phyloP scores from a whole-genome alignment of 2,888 invertebrate genomes.

The Ormyrus nitidulus region DNA sequence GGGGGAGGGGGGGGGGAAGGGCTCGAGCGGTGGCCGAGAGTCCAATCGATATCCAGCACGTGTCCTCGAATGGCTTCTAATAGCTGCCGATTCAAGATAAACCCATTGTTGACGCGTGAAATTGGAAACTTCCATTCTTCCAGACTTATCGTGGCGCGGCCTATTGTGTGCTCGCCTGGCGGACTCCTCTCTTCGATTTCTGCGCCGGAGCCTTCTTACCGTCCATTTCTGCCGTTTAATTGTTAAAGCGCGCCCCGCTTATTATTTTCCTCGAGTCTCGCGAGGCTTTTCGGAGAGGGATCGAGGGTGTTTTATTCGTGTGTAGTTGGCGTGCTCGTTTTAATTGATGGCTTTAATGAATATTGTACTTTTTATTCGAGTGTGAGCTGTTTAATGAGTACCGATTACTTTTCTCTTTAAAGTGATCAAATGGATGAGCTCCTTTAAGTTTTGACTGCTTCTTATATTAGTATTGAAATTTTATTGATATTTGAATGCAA shows the following conservation, averaged over 20 bases:
- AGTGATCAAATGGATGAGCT: too few relatives aligned
- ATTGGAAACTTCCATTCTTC: conserved; percentile 53
- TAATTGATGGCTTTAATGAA: background rate
- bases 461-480: too few relatives aligned
- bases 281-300: too few relatives aligned
- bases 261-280: too few relatives aligned
- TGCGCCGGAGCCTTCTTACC: background rate
- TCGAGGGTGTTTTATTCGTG: background rate
- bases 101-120: conserved; percentile 55
- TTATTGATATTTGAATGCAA: too few relatives aligned
- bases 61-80: conserved; percentile 55
- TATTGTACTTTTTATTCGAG: background rate
- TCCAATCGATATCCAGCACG: conserved; percentile 50
- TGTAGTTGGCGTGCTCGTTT: background rate
- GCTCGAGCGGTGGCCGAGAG: conserved; percentile 30
- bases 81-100: conserved; percentile 53
- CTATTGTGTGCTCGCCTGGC: conserved; percentile 16
- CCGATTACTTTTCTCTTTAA: too few relatives aligned
- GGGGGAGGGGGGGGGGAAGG: conserved; percentile 28
- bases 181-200: conserved; percentile 2
- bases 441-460: too few relatives aligned
- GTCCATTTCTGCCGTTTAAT: conserved; percentile 38
- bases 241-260: background rate
- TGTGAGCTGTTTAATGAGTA: too few relatives aligned
- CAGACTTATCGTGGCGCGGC: conserved; percentile 33